These are phyloP conservation scores for Poicephalus gulielmi DNA, from an alignment of 2,113 vertebrate species.

Conservation along the genomic window DNA sequence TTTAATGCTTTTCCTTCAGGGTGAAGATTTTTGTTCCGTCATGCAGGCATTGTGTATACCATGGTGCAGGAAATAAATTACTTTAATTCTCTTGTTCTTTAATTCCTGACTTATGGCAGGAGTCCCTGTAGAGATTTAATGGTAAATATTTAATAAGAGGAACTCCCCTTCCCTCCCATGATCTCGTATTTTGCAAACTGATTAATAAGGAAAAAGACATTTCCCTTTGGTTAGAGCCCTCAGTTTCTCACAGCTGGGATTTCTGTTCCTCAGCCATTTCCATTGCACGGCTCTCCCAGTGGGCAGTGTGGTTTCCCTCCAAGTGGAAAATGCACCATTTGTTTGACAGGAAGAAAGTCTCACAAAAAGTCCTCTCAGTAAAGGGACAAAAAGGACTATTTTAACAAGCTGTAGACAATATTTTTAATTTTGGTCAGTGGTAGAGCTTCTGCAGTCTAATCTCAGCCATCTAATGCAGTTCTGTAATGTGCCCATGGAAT, in stretches of 20 bases:
- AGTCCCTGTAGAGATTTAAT: neutral
- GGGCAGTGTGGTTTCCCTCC: neutral
- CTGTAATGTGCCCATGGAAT: neutral
- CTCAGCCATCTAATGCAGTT: neutral
- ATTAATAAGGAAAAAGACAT: neutral
- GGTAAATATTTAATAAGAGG: constrained; percentile 13
- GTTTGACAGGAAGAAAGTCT: neutral
- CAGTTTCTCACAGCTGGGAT: neutral
- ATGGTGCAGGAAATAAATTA: neutral
- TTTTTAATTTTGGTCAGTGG: neutral
- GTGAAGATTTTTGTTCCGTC: neutral
- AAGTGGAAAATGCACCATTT: neutral
- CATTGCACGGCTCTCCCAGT: neutral
- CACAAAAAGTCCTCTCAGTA: neutral
- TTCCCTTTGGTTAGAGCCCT: neutral
- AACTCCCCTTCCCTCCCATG: neutral
- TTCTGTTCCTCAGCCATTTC: neutral
- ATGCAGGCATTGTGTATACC: neutral
- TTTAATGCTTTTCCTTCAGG: neutral
- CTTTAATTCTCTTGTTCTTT: neutral
- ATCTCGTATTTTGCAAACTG: neutral
- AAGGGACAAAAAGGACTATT: neutral
- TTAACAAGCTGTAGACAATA: neutral
- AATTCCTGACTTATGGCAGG: neutral
- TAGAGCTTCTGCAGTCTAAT: neutral